Evolutionary conservation across 1,140 invertebrate species (phyloP).

Genomic region (Drosophila yakuba): DNA sequence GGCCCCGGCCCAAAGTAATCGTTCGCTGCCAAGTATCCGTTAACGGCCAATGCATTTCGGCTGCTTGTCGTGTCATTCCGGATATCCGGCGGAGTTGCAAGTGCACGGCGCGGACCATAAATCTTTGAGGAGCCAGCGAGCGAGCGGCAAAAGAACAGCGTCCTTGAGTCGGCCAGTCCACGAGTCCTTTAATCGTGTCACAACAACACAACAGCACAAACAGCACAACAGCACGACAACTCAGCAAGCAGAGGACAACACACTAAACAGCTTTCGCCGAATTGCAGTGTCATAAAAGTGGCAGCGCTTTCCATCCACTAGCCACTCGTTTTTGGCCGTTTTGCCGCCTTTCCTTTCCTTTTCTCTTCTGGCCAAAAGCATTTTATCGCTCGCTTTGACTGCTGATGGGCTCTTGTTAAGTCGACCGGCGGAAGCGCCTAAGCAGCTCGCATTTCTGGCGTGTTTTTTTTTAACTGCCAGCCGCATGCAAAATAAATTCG

Average conservation of each 20-base stretch:
- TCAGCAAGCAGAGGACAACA: neutral
- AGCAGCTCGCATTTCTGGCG: conserved; percentile 60
- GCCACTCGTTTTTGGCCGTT: neutral
- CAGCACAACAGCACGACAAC: conserved; percentile 20
- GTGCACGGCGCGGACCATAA: conserved; percentile 64
- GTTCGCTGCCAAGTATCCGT: conserved; percentile 45
- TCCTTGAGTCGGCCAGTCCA: conserved; percentile 10
- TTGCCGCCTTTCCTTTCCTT: conserved; percentile 18
- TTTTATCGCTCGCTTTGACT: conserved; percentile 48
- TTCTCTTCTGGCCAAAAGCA: conserved; percentile 33
- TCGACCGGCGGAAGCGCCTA: conserved; percentile 56
- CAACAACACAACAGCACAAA: conserved; percentile 7
- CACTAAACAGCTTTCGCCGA: conserved; percentile 48
- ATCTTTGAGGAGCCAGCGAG: conserved; percentile 52
- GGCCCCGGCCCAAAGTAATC: conserved; percentile 12
- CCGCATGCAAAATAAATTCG: conserved; percentile 74
- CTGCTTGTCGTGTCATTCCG: conserved; percentile 68
- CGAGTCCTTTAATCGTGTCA: conserved; percentile 45
- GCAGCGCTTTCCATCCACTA: conserved; percentile 27
- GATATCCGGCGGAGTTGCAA: conserved; percentile 75
- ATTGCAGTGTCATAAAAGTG: conserved; percentile 76
- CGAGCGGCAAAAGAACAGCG: conserved; percentile 42
- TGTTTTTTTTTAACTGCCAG: conserved; percentile 63
- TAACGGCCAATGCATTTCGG: conserved; percentile 49
- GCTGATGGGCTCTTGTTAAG: conserved; percentile 52